These are phyloP conservation scores for Melanostigma gelatinosum DNA, from an alignment of 2,113 vertebrate genomes.

Conservation along the genomic window DNA sequence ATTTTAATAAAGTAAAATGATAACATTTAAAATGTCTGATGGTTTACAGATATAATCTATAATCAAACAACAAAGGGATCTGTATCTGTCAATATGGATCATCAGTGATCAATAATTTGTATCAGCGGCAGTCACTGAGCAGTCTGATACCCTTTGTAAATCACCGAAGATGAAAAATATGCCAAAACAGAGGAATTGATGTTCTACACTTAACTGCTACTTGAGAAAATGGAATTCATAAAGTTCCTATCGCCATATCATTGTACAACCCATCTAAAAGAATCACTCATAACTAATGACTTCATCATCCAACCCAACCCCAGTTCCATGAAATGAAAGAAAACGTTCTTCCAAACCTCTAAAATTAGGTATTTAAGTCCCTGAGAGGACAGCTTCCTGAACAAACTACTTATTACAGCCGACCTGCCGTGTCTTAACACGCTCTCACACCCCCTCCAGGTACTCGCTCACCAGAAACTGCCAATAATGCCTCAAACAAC, in stretches of 20 bases:
- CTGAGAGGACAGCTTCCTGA: slow-evolving; percentile 7
- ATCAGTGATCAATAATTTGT: no score
- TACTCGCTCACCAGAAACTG: neutral
- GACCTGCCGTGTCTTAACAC: slow-evolving; percentile 15
- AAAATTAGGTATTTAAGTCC: neutral
- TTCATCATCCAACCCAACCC: no score
- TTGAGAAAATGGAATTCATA: no score
- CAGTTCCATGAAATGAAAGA: neutral
- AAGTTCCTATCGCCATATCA: neutral
- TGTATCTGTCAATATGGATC: no score
- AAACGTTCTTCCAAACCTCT: neutral
- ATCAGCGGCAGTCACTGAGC: neutral
- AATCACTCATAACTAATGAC: neutral
- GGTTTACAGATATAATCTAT: no score
- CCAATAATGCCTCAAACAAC: slow-evolving; percentile 2
- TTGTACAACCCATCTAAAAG: neutral
- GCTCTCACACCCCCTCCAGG: slow-evolving; percentile 20
- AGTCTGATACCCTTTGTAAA: neutral
- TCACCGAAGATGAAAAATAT: neutral
- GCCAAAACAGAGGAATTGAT: neutral
- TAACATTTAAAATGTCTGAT: no score
- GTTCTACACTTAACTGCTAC: neutral
- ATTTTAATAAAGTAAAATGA: no score
- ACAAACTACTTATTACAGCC: slow-evolving; percentile 38
- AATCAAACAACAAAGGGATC: no score